Evolutionary conservation across 2,797 vertebrate species (phyloP).

Genomic region (Lagorchestes hirsutus): DNA sequence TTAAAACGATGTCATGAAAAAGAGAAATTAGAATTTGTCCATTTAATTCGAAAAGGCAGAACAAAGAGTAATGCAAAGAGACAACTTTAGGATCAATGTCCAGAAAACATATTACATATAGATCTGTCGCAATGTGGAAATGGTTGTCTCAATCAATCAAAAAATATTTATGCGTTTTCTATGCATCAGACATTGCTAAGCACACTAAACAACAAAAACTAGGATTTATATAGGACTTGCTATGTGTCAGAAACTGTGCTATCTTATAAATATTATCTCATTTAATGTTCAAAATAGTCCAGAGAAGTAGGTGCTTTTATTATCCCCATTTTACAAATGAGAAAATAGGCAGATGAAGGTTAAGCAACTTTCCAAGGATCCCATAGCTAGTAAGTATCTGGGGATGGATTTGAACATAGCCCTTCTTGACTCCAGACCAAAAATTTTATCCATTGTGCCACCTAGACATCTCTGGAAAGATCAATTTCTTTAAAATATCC

Average conservation of each 20-base stretch:
- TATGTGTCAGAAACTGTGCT: too few relatives aligned
- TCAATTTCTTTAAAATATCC: background rate
- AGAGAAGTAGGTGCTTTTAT: background rate
- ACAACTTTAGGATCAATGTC: background rate
- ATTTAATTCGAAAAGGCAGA: background rate
- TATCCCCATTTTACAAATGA: background rate
- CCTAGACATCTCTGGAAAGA: background rate
- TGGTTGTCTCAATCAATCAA: background rate
- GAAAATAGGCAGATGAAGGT: background rate
- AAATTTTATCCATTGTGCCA: background rate
- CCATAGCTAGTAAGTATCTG: background rate
- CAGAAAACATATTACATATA: background rate
- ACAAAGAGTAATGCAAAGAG: background rate
- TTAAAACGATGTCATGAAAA: background rate
- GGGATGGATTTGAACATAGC: background rate
- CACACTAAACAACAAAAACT: background rate
- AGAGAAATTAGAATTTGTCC: background rate
- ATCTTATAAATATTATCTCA: background rate
- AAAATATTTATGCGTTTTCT: background rate
- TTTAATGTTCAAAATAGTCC: background rate
- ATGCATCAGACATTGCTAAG: background rate
- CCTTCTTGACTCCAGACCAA: background rate
- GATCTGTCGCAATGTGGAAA: background rate
- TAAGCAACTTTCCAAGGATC: background rate
- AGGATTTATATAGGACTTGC: background rate